These are phyloP conservation scores for Stegodyphus dumicola DNA, from an alignment of 1,140 invertebrate genomes.

Conservation along the genomic window DNA sequence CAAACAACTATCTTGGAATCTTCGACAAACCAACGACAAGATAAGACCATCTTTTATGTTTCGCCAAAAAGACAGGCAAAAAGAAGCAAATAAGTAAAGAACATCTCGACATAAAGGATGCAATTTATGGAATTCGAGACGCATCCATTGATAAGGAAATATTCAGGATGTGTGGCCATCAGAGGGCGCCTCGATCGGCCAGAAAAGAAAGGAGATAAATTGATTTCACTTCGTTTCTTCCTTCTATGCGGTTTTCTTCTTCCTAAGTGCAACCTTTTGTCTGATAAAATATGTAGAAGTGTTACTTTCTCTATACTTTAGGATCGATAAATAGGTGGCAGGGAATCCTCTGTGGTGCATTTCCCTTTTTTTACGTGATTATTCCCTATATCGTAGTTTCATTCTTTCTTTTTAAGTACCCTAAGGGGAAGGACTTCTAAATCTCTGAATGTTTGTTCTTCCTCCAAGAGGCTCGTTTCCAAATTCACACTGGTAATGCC, in stretches of 20 bases:
- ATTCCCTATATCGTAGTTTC: no score
- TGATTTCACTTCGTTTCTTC: constrained; percentile 49
- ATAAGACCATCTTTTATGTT: neutral
- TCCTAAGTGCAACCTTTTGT: constrained; percentile 49
- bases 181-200: constrained; percentile 7
- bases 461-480: no score
- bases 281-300: constrained; percentile 59
- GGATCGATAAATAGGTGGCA: constrained; percentile 23
- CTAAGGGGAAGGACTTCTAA: no score
- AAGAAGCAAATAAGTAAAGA: neutral
- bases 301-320: constrained; percentile 36
- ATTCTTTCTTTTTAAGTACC: no score
- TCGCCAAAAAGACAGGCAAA: neutral
- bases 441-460: no score
- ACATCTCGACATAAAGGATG: constrained; percentile 18
- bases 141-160: constrained; percentile 39
- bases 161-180: constrained; percentile 28
- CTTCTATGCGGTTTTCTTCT: constrained; percentile 18
- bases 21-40: neutral
- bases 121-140: constrained; percentile 28
- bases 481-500: no score
- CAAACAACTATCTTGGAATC: neutral
- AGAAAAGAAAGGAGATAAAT: constrained; percentile 38
- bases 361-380: no score
- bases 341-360: no score